Conservation (phyloP, 2,888 invertebrate genomes). For the Geotrupes spiniger region DNA sequence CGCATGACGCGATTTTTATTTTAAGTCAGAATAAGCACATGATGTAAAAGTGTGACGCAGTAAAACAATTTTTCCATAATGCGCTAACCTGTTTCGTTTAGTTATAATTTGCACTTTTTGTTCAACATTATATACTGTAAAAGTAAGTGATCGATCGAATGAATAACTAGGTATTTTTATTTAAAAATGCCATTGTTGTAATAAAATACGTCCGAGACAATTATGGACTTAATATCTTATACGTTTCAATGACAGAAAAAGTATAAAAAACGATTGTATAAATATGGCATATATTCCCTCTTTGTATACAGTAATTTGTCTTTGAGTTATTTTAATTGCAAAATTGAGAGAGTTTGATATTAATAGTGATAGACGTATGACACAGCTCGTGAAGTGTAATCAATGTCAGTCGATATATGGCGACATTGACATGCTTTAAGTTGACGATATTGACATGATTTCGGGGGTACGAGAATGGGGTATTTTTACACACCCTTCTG, state of each 20-base stretch:
- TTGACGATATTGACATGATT: constrained; percentile 4
- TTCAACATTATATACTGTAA: too few relatives aligned
- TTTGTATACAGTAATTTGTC: constrained; percentile 20
- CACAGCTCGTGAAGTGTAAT: constrained; percentile 21
- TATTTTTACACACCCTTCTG: constrained; percentile 2
- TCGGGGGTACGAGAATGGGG: not conserved
- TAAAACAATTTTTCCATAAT: too few relatives aligned
- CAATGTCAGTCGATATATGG: constrained; percentile 29
- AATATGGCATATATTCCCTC: constrained; percentile 2
- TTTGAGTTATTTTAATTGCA: constrained; percentile 29
- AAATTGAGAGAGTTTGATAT: constrained; percentile 24
- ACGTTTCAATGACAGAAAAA: not conserved
- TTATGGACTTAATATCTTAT: constrained; percentile 2
- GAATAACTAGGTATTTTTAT: too few relatives aligned
- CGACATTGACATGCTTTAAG: constrained; percentile 23
- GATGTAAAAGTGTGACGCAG: too few relatives aligned
- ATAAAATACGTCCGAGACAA: constrained; percentile 1
- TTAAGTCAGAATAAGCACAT: too few relatives aligned
- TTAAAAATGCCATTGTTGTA: not conserved
- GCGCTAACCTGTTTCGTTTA: too few relatives aligned
- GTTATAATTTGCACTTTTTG: too few relatives aligned
- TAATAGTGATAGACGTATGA: constrained; percentile 26
- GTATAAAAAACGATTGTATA: constrained; percentile 3
- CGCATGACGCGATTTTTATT: too few relatives aligned
- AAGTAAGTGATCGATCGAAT: too few relatives aligned